Evolutionary conservation across 2,797 vertebrate genomes (phyloP), one percentile per base, ranked within the genome.

Genomic region (Takifugu ocellatus): DNA sequence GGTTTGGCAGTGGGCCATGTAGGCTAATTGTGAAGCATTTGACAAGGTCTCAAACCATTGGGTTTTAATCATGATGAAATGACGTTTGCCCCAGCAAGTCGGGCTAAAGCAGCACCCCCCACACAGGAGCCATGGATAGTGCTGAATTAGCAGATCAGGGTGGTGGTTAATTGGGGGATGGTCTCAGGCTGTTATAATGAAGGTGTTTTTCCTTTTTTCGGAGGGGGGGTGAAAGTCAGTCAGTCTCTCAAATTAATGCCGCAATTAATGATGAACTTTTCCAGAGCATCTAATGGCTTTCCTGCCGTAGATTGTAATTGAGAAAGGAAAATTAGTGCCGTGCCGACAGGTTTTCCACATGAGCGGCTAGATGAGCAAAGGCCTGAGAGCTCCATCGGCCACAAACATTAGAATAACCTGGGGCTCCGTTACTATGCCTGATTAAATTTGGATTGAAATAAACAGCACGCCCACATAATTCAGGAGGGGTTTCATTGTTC

Each of bases 61-160:
- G 72, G 71, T 86, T 82, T 79, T 85, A 89, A 88, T 79, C 69
- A 83, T 70, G 77, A 84, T 81, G 64, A 83, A 83, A 85, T 69
- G 57, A 83, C 78, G 70, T 81, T 82, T 64, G 60, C 69, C 45
- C 43, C 52, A 50, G 55, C 48, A 56, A 49, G 60, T 57, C 0
- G 12, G 62, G 58, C 56, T 60, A 54, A 74, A 65, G 59, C 68
- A 48, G 62, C 61, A 58, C 68, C 33, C 46, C 63, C 61, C 51
- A 59, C 59, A 68, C 36, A 39, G 51, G 63, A 54, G 56, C 57
- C 60, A 24, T 50, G 49, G 54, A 60, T 46, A 55, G 51, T 69
- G 78, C 79, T 86, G 81, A 82, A 49, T 67, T 43, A 56, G 78
- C 70, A 70, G 49, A 69, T 42, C 57, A 63, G 54, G 59, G 39